Conservation (phyloP, 2,888 invertebrate species). For the Choreutis nemorana region DNA sequence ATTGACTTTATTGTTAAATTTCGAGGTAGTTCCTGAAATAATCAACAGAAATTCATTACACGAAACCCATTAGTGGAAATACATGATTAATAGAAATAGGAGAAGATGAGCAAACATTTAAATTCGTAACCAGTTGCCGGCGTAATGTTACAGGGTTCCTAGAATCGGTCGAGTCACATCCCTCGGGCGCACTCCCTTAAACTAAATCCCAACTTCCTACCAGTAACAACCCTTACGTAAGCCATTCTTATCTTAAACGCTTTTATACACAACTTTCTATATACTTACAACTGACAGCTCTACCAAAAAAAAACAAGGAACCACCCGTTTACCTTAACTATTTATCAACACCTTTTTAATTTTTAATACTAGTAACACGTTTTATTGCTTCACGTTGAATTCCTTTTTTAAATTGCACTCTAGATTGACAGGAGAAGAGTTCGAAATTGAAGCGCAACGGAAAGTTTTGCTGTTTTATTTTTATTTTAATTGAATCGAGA, state of each 20-base stretch:
- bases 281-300: slow-evolving; percentile 41
- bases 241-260: slow-evolving; percentile 33
- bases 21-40: too few species aligned
- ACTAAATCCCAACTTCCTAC: too few species aligned
- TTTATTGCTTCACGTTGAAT: slow-evolving; percentile 49
- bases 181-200: too few species aligned
- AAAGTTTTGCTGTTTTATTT: slow-evolving; percentile 15
- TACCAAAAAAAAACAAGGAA: slow-evolving; percentile 29
- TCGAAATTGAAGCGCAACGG: slow-evolving; percentile 34
- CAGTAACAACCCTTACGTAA: slow-evolving; percentile 60
- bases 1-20: too few species aligned
- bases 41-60: too few species aligned
- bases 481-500: slow-evolving; percentile 21
- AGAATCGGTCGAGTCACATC: too few species aligned
- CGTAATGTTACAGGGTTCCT: too few species aligned
- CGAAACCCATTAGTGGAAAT: too few species aligned
- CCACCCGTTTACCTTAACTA: slow-evolving; percentile 27
- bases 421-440: slow-evolving; percentile 25
- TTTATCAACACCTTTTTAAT: slow-evolving; percentile 23
- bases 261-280: slow-evolving; percentile 27
- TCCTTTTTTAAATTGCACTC: slow-evolving; percentile 24
- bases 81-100: too few species aligned
- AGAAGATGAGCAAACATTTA: too few species aligned
- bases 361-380: slow-evolving; percentile 38
- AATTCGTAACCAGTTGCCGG: too few species aligned